Percentiles rank a stretch among this genome's conserved stretches.
phyloP scores from a whole-genome alignment of 1,140 invertebrate species.

The Campodea augens region DNA sequence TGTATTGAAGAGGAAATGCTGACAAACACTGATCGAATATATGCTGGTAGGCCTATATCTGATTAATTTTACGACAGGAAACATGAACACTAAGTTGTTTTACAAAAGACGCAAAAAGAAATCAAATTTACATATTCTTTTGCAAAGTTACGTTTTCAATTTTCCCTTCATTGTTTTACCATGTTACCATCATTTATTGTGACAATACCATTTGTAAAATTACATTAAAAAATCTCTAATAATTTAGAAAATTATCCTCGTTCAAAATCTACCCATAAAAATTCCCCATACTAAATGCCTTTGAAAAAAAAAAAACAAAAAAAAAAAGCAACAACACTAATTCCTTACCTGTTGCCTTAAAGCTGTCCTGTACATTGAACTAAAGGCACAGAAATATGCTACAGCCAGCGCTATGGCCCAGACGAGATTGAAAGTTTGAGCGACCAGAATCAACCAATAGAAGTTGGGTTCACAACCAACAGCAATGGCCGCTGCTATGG shows the following conservation, averaged over 20 bases:
- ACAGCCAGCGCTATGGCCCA: slow-evolving; percentile 55
- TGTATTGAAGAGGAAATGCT: too few relatives aligned
- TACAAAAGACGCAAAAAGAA: too few relatives aligned
- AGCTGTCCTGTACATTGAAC: slow-evolving; percentile 24
- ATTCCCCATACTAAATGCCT: not conserved
- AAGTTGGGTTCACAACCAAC: slow-evolving; percentile 27
- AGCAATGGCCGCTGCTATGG: slow-evolving; percentile 57
- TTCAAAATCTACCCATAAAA: too few relatives aligned
- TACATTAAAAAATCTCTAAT: too few relatives aligned
- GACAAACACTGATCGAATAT: too few relatives aligned
- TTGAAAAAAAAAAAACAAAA: too few relatives aligned
- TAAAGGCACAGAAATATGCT: slow-evolving; percentile 66
- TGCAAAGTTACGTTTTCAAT: not conserved
- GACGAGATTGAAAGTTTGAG: slow-evolving; percentile 39
- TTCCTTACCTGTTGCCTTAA: slow-evolving; percentile 20
- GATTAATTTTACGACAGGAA: too few relatives aligned
- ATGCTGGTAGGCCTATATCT: too few relatives aligned
- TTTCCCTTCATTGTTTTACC: not conserved
- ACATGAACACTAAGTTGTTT: too few relatives aligned
- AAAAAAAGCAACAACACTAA: not conserved
- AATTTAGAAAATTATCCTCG: too few relatives aligned
- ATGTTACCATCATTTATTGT: too few relatives aligned
- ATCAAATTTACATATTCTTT: not conserved
- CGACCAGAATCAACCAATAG: slow-evolving; percentile 25
- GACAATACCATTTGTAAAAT: too few relatives aligned